phyloP scores from a whole-genome alignment of 1,140 invertebrate species.

The Ladona fulva region DNA sequence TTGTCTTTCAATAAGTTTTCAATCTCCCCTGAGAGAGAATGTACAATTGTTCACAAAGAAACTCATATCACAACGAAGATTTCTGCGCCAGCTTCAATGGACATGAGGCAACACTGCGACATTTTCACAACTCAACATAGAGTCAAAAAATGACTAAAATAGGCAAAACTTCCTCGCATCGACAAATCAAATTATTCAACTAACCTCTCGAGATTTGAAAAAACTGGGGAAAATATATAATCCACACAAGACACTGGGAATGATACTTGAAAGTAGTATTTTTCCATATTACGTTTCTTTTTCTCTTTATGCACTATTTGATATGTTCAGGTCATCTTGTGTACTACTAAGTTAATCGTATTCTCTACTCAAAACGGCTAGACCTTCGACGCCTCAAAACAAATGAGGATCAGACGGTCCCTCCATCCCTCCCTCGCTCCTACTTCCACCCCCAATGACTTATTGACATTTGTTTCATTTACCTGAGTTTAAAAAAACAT shows the following conservation, averaged over 20 bases:
- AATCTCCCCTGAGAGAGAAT: conserved; percentile 3
- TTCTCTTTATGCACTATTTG: not conserved
- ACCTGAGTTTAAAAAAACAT: not conserved
- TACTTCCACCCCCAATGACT: not conserved
- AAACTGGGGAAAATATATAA: conserved; percentile 1
- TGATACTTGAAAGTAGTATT: conserved; percentile 10
- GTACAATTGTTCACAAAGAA: not conserved
- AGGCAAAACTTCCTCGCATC: not conserved
- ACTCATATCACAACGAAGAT: conserved; percentile 9
- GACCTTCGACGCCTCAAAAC: not conserved
- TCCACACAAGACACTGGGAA: conserved; percentile 3
- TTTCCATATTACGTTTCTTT: conserved; percentile 6
- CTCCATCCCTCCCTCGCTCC: not conserved
- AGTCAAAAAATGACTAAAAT: not conserved
- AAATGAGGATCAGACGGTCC: not conserved
- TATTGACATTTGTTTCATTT: not conserved
- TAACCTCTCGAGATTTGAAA: conserved; percentile 4
- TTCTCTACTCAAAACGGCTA: not conserved
- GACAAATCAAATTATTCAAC: not conserved
- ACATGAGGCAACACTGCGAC: conserved; percentile 2
- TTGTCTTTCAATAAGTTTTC: not conserved
- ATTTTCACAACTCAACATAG: conserved; percentile 4
- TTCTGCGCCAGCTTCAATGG: not conserved
- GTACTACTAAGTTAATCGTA: not conserved
- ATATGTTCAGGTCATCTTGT: conserved; percentile 5